Percentiles rank a stretch among this genome's conserved stretches.
Evolutionary conservation across 2,888 invertebrate species (phyloP).

Genomic region (Subacronicta megacephala): DNA sequence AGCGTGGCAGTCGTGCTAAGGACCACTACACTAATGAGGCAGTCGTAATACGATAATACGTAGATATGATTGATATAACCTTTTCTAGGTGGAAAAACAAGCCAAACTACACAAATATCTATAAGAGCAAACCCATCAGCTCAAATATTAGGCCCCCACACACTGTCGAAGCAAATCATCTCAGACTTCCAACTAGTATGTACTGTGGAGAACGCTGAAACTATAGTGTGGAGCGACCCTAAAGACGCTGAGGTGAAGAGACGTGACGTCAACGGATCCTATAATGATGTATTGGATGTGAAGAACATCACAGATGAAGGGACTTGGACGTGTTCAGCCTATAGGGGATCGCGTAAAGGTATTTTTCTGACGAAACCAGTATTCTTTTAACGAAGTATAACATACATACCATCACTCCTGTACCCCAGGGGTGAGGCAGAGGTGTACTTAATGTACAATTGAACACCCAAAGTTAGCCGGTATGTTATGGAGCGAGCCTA

Average conservation of each 20-base stretch:
- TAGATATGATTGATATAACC: too few relatives aligned
- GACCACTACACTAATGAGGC: too few relatives aligned
- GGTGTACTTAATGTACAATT: too few relatives aligned
- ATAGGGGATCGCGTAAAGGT: slow-evolving; percentile 67
- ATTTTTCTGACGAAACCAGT: slow-evolving; percentile 4
- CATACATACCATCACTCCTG: too few relatives aligned
- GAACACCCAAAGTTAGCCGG: too few relatives aligned
- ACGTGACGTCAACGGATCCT: slow-evolving; percentile 54
- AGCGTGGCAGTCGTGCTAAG: too few relatives aligned
- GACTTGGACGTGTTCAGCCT: slow-evolving; percentile 72
- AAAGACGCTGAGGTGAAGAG: slow-evolving; percentile 57
- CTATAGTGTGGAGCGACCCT: slow-evolving; percentile 68
- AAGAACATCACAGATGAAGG: slow-evolving; percentile 70
- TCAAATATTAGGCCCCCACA: slow-evolving; percentile 76
- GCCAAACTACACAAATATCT: slow-evolving; percentile 65
- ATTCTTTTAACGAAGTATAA: too few relatives aligned
- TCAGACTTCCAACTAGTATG: slow-evolving; percentile 70
- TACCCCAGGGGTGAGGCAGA: too few relatives aligned
- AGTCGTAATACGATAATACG: too few relatives aligned
- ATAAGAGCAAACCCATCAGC: slow-evolving; percentile 69
- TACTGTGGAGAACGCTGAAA: slow-evolving; percentile 68
- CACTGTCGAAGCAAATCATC: slow-evolving; percentile 59
- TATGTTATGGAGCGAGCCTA: too few relatives aligned
- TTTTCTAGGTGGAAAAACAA: slow-evolving; percentile 74
- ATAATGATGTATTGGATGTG: slow-evolving; percentile 66